These are phyloP conservation scores for Acanthis flammea DNA, from an alignment of 2,797 vertebrate species.

Conservation along the genomic window DNA sequence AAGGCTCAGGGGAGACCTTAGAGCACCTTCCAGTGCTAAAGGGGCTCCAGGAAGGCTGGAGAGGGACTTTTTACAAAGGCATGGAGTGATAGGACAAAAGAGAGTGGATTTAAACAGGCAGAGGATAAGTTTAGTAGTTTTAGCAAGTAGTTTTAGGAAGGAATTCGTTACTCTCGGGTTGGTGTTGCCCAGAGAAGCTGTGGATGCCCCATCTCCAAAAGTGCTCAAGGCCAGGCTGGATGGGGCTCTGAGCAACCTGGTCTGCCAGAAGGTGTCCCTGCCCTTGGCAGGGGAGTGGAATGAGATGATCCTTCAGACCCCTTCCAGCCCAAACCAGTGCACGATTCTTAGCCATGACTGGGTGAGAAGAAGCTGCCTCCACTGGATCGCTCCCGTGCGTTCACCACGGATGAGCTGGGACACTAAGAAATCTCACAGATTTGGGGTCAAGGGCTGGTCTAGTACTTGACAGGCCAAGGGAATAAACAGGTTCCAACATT, in stretches of 20 bases:
- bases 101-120: not conserved
- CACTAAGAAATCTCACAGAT: not conserved
- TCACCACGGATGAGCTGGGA: not conserved
- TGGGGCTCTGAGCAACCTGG: not conserved
- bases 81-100: not conserved
- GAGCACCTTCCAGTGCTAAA: not conserved
- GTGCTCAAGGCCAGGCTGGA: not conserved
- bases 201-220: not conserved
- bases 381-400: accelerated
- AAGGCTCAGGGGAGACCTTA: not conserved
- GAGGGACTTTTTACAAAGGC: not conserved
- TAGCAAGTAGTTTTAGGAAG: not conserved
- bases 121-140: not conserved
- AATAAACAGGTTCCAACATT: not conserved
- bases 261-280: not conserved
- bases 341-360: not conserved
- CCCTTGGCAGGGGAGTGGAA: not conserved
- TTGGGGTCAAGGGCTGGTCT: not conserved
- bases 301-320: not conserved
- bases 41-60: not conserved
- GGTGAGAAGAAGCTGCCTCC: not conserved
- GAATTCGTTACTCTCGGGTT: not conserved
- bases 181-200: not conserved
- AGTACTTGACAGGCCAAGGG: not conserved
- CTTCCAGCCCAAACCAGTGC: not conserved